Evolutionary conservation across 2,888 invertebrate species (phyloP).

Genomic region (Cancer borealis): DNA sequence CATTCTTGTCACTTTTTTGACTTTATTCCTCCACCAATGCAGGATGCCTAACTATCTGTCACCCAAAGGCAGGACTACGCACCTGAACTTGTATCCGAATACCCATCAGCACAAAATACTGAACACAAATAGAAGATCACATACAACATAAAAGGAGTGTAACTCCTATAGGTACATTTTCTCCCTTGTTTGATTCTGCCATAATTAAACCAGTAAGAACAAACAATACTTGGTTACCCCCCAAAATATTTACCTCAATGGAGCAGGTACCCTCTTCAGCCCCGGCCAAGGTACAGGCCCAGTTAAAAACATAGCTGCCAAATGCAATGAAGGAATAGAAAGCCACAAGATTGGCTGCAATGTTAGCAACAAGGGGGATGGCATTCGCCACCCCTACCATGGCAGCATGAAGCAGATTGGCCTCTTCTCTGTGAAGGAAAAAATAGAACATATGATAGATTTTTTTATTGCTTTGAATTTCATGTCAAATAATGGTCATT

Average conservation of each 20-base stretch:
- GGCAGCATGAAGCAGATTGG: conserved; percentile 93
- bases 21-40: too few relatives aligned
- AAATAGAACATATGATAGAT: background rate
- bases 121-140: too few relatives aligned
- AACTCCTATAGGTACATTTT: too few relatives aligned
- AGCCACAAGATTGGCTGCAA: conserved; percentile 94
- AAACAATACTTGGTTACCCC: background rate
- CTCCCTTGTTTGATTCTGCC: too few relatives aligned
- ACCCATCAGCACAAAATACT: too few relatives aligned
- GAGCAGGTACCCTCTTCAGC: conserved; percentile 81
- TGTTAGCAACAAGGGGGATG: conserved; percentile 89
- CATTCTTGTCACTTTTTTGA: too few relatives aligned
- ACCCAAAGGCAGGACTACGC: too few relatives aligned
- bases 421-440: conserved; percentile 84
- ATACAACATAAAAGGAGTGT: too few relatives aligned
- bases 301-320: conserved; percentile 88
- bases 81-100: too few relatives aligned
- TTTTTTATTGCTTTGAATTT: background rate
- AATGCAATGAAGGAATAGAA: conserved; percentile 94
- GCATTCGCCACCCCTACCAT: conserved; percentile 94
- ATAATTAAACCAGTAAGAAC: background rate
- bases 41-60: too few relatives aligned
- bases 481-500: background rate
- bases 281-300: conserved; percentile 90
- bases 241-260: conserved; percentile 66